These are phyloP conservation scores for Rutilus rutilus DNA, from an alignment of 2,113 vertebrate genomes.

Conservation along the genomic window DNA sequence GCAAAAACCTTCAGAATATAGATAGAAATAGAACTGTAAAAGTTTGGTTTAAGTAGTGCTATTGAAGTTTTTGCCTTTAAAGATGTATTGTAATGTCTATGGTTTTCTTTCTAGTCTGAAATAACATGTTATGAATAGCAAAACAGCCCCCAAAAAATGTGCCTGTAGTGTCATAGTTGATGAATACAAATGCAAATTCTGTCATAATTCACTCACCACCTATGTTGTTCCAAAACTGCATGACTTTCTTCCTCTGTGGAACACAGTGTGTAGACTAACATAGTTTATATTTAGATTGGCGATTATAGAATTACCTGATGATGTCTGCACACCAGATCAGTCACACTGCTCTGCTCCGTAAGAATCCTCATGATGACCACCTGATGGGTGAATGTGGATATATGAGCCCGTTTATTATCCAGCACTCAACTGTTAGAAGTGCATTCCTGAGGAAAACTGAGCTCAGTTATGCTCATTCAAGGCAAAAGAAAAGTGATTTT, in stretches of 20 bases:
- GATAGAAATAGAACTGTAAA: too few species aligned
- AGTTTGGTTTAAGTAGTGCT: too few species aligned
- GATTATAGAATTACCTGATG: constrained; percentile 1
- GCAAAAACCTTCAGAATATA: too few species aligned
- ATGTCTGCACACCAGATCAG: constrained; percentile 29
- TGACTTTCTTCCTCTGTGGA: background rate
- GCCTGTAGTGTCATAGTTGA: too few species aligned
- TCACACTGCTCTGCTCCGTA: background rate
- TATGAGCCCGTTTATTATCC: constrained; percentile 44
- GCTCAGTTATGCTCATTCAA: constrained; percentile 38
- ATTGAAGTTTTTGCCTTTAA: too few species aligned
- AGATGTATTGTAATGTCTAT: too few species aligned
- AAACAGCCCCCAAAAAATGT: too few species aligned
- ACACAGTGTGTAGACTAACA: background rate
- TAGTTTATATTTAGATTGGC: background rate
- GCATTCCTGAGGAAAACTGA: constrained; percentile 48
- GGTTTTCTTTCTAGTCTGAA: too few species aligned
- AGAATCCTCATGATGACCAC: constrained; percentile 38
- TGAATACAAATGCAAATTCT: background rate
- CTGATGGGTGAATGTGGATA: constrained; percentile 48
- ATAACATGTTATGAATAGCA: too few species aligned
- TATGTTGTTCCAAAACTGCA: background rate
- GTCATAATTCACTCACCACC: constrained; percentile 9
- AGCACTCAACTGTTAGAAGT: constrained; percentile 39
- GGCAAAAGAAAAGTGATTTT: constrained; percentile 40